Percentiles rank a stretch among this genome's conserved stretches.
These are phyloP conservation scores for Smutsia gigantea DNA, from an alignment of 2,797 vertebrate species.

Conservation along the genomic window DNA sequence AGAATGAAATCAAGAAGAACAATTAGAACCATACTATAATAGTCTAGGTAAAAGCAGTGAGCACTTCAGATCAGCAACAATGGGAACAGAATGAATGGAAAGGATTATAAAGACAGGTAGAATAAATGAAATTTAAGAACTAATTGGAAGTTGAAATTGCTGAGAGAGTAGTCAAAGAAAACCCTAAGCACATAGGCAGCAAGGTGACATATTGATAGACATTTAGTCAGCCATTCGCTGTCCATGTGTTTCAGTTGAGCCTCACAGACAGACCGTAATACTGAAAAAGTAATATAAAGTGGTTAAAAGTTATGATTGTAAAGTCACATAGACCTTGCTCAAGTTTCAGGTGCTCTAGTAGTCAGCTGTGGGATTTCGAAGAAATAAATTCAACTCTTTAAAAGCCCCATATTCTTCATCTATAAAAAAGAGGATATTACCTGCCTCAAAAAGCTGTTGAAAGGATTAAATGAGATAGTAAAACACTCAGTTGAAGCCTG, in stretches of 20 bases:
- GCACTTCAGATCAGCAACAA: not conserved
- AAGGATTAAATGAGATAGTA: constrained; percentile 33
- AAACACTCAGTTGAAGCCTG: not conserved
- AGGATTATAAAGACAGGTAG: not conserved
- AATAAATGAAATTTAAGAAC: constrained; percentile 12
- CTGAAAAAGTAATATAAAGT: not conserved
- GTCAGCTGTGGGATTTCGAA: not conserved
- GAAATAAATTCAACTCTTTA: constrained; percentile 25
- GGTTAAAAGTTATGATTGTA: not conserved
- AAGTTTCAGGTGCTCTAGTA: not conserved
- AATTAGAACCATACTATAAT: constrained; percentile 1
- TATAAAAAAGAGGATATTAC: constrained; percentile 17
- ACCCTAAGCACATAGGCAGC: not conserved
- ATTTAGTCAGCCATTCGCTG: not conserved
- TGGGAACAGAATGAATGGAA: not conserved
- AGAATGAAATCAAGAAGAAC: not conserved
- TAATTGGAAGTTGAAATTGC: not conserved
- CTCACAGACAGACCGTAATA: not conserved
- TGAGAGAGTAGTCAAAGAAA: not conserved
- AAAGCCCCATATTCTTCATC: constrained; percentile 14
- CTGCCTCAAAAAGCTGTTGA: constrained; percentile 13
- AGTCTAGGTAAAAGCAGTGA: not conserved
- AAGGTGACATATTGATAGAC: not conserved
- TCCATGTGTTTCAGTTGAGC: not conserved
- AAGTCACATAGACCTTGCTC: constrained; percentile 10